Conservation (phyloP, 1,140 invertebrate genomes). For the Brachionus calyciflorus region DNA sequence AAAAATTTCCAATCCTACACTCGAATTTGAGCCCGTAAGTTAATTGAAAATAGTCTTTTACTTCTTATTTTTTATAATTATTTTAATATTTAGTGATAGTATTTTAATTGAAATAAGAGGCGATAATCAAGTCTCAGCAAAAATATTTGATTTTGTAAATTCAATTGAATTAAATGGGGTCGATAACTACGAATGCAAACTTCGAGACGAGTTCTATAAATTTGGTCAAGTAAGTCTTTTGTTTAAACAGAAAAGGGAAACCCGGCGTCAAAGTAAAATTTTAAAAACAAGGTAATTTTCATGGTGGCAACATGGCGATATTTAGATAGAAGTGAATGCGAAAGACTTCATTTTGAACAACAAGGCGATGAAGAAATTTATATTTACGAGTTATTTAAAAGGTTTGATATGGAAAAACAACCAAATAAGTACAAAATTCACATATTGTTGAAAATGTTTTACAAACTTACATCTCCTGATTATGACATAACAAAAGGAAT, state of each 20-base stretch:
- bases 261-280: background rate
- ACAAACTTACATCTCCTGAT: background rate
- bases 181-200: background rate
- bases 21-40: slow-evolving; percentile 27
- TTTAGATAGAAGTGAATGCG: slow-evolving; percentile 17
- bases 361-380: background rate
- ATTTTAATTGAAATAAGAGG: slow-evolving; percentile 10
- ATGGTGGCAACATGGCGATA: slow-evolving; percentile 1
- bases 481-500: slow-evolving; percentile 42
- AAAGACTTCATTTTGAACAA: slow-evolving; percentile 1
- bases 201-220: slow-evolving; percentile 38
- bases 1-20: slow-evolving; percentile 24
- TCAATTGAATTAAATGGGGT: slow-evolving; percentile 17
- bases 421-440: slow-evolving; percentile 12
- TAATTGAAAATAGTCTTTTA: no score
- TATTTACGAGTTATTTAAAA: background rate
- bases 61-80: background rate
- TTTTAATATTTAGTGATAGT: background rate
- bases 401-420: slow-evolving; percentile 31
- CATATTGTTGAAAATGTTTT: slow-evolving; percentile 30
- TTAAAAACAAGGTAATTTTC: slow-evolving; percentile 13
- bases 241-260: background rate
- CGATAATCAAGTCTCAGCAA: slow-evolving; percentile 32
- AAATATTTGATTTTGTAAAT: slow-evolving; percentile 38
- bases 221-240: slow-evolving; percentile 10